Evolutionary conservation across 2,113 vertebrate species (phyloP).

Genomic region (Phainopepla nitens): DNA sequence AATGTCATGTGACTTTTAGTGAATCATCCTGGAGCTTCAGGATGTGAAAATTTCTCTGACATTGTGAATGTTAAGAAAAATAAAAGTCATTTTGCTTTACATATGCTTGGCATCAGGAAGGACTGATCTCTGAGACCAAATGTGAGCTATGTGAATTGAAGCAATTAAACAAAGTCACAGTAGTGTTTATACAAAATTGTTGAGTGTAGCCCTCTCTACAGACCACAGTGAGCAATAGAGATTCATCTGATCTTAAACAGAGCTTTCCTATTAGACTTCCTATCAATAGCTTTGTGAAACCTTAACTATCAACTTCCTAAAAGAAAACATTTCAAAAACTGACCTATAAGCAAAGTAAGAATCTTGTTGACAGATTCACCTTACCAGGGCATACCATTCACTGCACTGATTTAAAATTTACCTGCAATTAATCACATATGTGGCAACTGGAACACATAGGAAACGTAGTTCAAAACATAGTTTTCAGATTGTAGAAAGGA

Average conservation of each 20-base stretch:
- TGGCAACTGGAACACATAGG: not conserved
- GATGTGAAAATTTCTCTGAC: not conserved
- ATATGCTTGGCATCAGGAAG: not conserved
- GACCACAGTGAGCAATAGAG: not conserved
- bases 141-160: not conserved
- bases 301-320: not conserved
- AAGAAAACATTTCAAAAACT: not conserved
- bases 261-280: not conserved
- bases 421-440: not conserved
- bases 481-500: not conserved
- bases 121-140: not conserved
- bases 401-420: not conserved
- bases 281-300: not conserved
- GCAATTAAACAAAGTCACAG: not conserved
- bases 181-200: not conserved
- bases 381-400: not conserved
- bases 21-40: not conserved
- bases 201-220: not conserved
- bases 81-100: not conserved
- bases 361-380: not conserved
- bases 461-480: not conserved
- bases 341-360: not conserved
- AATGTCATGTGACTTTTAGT: not conserved
- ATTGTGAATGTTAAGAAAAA: not conserved
- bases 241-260: not conserved